Percentiles rank a stretch among this genome's conserved stretches.
phyloP scores from a whole-genome alignment of 2,113 vertebrate species.

The Dipodomys merriami region DNA sequence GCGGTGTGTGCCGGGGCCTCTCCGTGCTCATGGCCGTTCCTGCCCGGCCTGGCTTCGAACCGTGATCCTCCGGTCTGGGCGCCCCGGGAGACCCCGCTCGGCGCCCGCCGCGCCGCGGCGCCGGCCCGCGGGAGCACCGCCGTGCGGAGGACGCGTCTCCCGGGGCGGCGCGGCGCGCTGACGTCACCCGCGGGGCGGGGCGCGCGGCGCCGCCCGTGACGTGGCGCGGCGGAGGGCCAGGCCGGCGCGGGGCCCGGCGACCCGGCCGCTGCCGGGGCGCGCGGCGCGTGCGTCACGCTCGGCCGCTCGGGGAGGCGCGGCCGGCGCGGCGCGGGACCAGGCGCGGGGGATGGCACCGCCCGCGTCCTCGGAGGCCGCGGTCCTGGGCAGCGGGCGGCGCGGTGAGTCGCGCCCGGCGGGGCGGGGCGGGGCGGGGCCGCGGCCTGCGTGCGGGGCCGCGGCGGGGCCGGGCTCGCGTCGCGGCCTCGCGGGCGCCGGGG shows the following conservation, averaged over 20 bases:
- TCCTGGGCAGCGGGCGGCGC: constrained; percentile 20
- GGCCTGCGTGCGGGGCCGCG: neutral
- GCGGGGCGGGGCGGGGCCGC: neutral
- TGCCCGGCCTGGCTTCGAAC: no score
- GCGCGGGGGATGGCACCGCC: constrained; percentile 70
- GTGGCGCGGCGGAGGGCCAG: no score
- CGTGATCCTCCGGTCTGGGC: neutral
- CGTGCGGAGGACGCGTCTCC: neutral
- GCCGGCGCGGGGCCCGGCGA: neutral
- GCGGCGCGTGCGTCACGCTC: neutral
- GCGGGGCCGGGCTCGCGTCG: neutral
- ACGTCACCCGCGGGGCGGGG: neutral
- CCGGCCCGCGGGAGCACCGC: neutral
- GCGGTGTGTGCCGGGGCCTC: no score
- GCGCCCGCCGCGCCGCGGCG: neutral
- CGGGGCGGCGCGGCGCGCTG: neutral
- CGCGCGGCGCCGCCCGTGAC: no score
- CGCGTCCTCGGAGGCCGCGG: neutral
- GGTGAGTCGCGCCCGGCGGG: constrained; percentile 54
- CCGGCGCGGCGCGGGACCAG: constrained; percentile 3
- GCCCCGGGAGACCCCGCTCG: neutral
- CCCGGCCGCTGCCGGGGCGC: no score
- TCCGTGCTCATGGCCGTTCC: no score
- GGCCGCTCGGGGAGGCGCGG: neutral
- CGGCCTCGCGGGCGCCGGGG: neutral